A percentile compares a stretch with the other conserved stretches of the same genome.
Conservation (phyloP, 92 coral and sea anemone genomes). For the Epizoanthus rinbou region DNA sequence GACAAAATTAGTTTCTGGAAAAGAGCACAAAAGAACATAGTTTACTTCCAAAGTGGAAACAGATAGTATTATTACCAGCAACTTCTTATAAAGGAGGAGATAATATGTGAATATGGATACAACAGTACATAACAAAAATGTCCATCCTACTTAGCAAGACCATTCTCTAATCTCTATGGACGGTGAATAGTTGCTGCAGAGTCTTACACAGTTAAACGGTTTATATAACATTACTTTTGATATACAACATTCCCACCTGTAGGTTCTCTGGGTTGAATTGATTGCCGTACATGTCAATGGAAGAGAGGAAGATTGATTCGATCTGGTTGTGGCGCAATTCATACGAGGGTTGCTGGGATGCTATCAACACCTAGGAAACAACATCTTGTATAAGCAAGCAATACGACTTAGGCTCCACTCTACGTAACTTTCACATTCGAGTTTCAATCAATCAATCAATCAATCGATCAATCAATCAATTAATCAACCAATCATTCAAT, state of each 20-base stretch:
- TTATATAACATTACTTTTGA: neutral
- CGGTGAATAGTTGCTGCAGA: too few species aligned
- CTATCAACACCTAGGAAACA: constrained; percentile 74
- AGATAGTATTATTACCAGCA: neutral
- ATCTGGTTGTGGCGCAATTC: constrained; percentile 96
- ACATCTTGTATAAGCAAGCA: neutral
- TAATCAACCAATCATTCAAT: too few species aligned
- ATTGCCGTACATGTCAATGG: constrained; percentile 92
- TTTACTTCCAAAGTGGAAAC: neutral
- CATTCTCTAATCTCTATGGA: too few species aligned
- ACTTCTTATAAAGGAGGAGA: too few species aligned
- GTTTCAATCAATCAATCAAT: too few species aligned
- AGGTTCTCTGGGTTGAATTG: constrained; percentile 90
- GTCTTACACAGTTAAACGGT: neutral
- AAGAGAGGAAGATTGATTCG: constrained; percentile 95
- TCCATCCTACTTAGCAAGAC: too few species aligned
- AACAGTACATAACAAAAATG: too few species aligned
- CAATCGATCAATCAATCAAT: too few species aligned
- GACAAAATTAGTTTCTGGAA: constrained; percentile 91
- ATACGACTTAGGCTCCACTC: too few species aligned
- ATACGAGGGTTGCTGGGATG: constrained; percentile 96
- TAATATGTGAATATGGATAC: too few species aligned
- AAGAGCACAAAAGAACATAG: neutral
- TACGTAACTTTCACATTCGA: too few species aligned
- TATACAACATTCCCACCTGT: constrained; percentile 60